Evolutionary conservation across 2,888 invertebrate genomes (phyloP).

Genomic region (Lithophane ornitopus): DNA sequence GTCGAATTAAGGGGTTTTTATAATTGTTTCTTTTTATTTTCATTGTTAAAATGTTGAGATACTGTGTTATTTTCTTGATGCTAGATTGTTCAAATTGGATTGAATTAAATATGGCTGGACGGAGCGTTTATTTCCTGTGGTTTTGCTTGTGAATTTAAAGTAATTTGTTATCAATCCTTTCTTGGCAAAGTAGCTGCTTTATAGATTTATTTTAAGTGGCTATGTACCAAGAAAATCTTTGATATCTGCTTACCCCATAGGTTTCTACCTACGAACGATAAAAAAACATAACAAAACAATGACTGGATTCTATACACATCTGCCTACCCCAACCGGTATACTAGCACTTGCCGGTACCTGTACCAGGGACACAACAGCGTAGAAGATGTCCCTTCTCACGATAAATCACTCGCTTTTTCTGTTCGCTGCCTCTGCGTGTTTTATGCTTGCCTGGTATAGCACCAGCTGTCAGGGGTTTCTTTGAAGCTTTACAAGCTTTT

Average conservation of each 20-base stretch:
- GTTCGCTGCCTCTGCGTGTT: slow-evolving; percentile 80
- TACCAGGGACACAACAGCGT: slow-evolving; percentile 77
- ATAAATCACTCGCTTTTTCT: slow-evolving; percentile 85
- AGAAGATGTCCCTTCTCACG: slow-evolving; percentile 86
- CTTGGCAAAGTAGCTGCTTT: neutral
- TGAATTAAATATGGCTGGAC: slow-evolving; percentile 39
- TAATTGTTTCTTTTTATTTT: slow-evolving; percentile 63
- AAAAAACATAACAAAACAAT: slow-evolving; percentile 18
- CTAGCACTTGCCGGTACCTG: slow-evolving; percentile 72
- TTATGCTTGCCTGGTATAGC: slow-evolving; percentile 80
- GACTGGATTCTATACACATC: slow-evolving; percentile 32
- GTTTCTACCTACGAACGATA: neutral
- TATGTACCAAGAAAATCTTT: neutral
- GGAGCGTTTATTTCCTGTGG: slow-evolving; percentile 13
- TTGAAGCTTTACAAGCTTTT: slow-evolving; percentile 16
- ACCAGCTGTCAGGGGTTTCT: slow-evolving; percentile 73
- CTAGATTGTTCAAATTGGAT: slow-evolving; percentile 52
- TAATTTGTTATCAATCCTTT: slow-evolving; percentile 22
- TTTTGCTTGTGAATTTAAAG: slow-evolving; percentile 17
- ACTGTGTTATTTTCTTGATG: slow-evolving; percentile 55
- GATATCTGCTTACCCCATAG: neutral
- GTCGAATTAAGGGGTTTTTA: slow-evolving; percentile 44
- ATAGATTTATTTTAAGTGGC: neutral
- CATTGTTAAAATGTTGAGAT: slow-evolving; percentile 60
- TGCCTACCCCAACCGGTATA: slow-evolving; percentile 51